Percentiles rank a stretch among this genome's conserved stretches.
Evolutionary conservation across 2,113 vertebrate genomes (phyloP).

Genomic region (Anthoscopus minutus): DNA sequence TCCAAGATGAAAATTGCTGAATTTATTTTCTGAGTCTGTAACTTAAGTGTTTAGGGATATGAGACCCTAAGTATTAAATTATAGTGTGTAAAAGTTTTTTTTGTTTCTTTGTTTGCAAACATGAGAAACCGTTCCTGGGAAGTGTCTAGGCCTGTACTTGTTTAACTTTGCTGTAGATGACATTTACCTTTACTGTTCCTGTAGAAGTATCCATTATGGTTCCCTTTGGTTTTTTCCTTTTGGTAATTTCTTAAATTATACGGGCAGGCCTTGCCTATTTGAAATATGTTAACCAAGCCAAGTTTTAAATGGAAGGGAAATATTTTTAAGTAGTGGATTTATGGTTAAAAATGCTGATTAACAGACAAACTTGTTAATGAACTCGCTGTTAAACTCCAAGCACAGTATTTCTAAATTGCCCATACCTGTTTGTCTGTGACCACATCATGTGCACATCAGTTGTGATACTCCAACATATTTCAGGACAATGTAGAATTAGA

Average conservation of each 20-base stretch:
- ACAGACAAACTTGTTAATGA: neutral
- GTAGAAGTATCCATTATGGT: neutral
- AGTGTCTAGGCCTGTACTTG: neutral
- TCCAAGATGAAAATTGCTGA: neutral
- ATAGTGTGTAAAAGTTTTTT: neutral
- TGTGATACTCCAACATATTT: neutral
- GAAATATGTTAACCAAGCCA: neutral
- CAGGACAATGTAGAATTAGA: neutral
- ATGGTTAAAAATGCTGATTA: neutral
- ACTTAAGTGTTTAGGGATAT: neutral
- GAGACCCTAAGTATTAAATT: neutral
- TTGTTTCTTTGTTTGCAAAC: neutral
- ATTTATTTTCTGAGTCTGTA: neutral
- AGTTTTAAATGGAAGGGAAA: neutral
- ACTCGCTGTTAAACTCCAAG: neutral
- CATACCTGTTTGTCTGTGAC: neutral
- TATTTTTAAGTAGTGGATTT: neutral
- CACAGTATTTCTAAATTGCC: neutral
- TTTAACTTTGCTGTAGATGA: neutral
- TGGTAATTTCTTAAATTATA: neutral
- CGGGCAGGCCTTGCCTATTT: neutral
- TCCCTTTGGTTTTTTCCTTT: rapidly evolving
- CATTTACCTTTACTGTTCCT: neutral
- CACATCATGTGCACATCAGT: neutral
- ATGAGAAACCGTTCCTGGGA: neutral